phyloP scores from a whole-genome alignment of 2,113 vertebrate genomes.

The Recurvirostra avosetta region DNA sequence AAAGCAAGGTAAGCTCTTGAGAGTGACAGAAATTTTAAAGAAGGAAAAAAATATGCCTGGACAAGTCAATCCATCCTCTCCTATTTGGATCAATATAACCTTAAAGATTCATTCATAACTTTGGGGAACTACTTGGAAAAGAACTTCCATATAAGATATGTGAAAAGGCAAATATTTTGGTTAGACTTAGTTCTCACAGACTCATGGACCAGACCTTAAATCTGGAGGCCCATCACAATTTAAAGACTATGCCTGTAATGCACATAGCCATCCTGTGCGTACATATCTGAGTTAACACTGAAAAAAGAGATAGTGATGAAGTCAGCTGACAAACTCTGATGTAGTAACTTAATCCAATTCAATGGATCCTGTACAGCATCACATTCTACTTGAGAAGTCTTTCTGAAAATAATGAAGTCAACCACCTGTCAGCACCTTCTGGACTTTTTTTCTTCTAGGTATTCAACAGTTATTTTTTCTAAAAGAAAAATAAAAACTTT shows the following conservation, averaged over 20 bases:
- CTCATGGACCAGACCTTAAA: background rate
- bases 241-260: background rate
- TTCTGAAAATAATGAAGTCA: background rate
- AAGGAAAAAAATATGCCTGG: too few relatives aligned
- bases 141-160: background rate
- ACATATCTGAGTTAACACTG: background rate
- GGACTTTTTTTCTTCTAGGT: background rate
- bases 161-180: background rate
- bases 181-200: background rate
- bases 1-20: background rate
- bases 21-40: background rate
- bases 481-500: background rate
- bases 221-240: background rate
- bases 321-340: background rate
- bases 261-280: background rate
- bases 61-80: rapidly evolving
- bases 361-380: background rate
- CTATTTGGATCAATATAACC: background rate
- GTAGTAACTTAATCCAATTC: background rate
- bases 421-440: background rate
- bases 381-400: background rate
- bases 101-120: background rate
- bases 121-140: background rate
- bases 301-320: background rate
- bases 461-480: background rate